Base-by-base conservation (phyloP, 1,140 invertebrate genomes). In the Achroia grisella region DNA sequence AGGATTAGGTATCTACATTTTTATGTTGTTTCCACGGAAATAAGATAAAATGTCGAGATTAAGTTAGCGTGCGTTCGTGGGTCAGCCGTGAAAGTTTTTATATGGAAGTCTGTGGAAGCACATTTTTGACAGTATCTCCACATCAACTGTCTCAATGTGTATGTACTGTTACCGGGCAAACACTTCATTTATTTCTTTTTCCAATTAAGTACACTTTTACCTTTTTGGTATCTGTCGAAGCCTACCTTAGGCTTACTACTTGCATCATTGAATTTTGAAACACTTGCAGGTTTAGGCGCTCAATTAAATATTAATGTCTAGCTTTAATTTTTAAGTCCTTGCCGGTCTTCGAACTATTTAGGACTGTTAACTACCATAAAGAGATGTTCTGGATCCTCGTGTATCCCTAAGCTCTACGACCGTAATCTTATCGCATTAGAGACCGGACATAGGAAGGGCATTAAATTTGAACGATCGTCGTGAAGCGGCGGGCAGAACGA, bases 381-480 rank as follows among this genome's bases (percentile, higher is more conserved):
- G 17, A 23, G 39, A 13, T 40, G 45, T 36, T 46, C 43, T 42
- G 49, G 52, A 35, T 48, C 30, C 44, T 52, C 37, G 23, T 52
- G 55, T 51, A 49, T 63, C 56, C 57, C 64, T 52, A 37, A 52
- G 60, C 56, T 55, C 56, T 58, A 43, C 49, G 61, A 49, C 54
- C 55, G 68, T 79, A 82, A 79, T 80, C 79, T 83, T 83, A 83
- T 83, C 79, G 68, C 67, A 76, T 78, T 78, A 73, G 75, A 82
- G 76, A 65, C 79, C 79, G 76, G 79, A 83, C 79, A 83, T 83
- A 80, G 79, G 76, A 83, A 83, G 76, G 76, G 79, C 79, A 83
- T 83, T 80, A 83, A 80, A 77, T 80, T 80, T 77, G 76, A 80
- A 79, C 74, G 76, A 71, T 77, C 76, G 71, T 75, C 64, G 76